Conservation (phyloP, 1,140 invertebrate genomes). For the Caenorhabditis briggsae region DNA sequence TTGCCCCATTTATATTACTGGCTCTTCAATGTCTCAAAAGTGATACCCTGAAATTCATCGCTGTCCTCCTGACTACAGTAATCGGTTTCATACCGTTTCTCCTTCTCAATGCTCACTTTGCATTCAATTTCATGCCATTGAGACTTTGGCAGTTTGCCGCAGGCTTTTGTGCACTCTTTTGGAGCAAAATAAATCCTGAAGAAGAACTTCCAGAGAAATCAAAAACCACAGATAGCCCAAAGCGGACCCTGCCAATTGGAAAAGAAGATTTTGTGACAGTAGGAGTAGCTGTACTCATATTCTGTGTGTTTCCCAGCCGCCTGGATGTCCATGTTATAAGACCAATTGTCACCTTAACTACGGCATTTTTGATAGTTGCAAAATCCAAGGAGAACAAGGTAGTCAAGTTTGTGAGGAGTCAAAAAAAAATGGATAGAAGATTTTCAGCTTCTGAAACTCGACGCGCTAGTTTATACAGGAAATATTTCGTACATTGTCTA, state of each 20-base stretch:
- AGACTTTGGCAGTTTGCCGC: slow-evolving; percentile 45
- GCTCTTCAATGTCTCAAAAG: slow-evolving; percentile 10
- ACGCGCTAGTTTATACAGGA: neutral
- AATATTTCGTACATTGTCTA: slow-evolving; percentile 54
- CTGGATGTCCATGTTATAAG: neutral
- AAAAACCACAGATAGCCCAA: neutral
- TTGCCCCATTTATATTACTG: slow-evolving; percentile 50
- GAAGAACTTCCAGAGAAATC: neutral
- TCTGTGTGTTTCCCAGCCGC: neutral
- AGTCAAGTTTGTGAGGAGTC: too few relatives aligned
- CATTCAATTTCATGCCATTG: slow-evolving; percentile 23
- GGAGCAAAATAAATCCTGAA: neutral
- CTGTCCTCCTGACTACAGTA: slow-evolving; percentile 24
- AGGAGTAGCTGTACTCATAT: neutral
- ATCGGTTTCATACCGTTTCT: neutral
- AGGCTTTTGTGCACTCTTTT: slow-evolving; percentile 29
- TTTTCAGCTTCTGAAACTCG: slow-evolving; percentile 33
- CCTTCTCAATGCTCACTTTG: slow-evolving; percentile 18
- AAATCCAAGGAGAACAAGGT: neutral
- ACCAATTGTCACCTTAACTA: neutral
- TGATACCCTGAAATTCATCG: neutral
- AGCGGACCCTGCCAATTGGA: neutral
- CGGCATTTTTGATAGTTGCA: neutral
- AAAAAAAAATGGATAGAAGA: neutral
- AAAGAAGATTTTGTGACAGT: slow-evolving; percentile 6